These are phyloP conservation scores for Ips nitidus DNA, from an alignment of 1,140 invertebrate genomes.

Conservation along the genomic window DNA sequence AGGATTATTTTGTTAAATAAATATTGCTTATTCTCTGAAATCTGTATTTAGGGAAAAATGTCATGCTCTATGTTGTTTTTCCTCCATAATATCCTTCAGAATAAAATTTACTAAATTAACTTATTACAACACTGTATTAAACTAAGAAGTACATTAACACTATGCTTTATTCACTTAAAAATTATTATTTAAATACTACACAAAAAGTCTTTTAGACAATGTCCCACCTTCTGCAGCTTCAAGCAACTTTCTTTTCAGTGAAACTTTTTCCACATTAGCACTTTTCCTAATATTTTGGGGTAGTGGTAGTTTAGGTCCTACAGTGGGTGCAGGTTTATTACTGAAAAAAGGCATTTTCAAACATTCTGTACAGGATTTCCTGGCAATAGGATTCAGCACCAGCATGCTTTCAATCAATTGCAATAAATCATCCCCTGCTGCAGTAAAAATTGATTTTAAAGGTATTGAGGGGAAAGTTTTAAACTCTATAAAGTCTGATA, in stretches of 20 bases:
- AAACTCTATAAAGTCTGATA: conserved; percentile 94
- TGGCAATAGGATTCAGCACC: conserved; percentile 79
- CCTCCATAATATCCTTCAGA: too few relatives aligned
- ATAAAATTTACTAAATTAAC: too few relatives aligned
- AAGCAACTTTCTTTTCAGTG: conserved; percentile 72
- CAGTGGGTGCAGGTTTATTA: conserved; percentile 87
- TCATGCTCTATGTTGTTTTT: too few relatives aligned
- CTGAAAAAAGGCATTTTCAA: conserved; percentile 83
- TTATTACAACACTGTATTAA: too few relatives aligned
- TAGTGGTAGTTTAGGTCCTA: conserved; percentile 77
- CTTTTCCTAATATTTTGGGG: conserved; percentile 64
- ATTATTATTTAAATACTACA: conserved; percentile 29
- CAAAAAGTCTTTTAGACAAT: conserved; percentile 63
- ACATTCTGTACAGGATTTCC: conserved; percentile 80
- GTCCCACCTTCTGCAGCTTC: conserved; percentile 70
- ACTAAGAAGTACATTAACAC: too few relatives aligned
- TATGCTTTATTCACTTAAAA: too few relatives aligned
- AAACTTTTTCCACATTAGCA: conserved; percentile 65
- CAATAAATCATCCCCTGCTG: conserved; percentile 91
- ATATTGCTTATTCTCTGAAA: too few relatives aligned
- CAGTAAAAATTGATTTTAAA: conserved; percentile 92
- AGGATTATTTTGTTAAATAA: too few relatives aligned
- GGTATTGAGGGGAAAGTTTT: conserved; percentile 83
- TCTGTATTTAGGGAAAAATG: too few relatives aligned
- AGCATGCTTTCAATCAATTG: conserved; percentile 79